phyloP scores from a whole-genome alignment of 2,113 vertebrate species.

The Pycnonotus jocosus region DNA sequence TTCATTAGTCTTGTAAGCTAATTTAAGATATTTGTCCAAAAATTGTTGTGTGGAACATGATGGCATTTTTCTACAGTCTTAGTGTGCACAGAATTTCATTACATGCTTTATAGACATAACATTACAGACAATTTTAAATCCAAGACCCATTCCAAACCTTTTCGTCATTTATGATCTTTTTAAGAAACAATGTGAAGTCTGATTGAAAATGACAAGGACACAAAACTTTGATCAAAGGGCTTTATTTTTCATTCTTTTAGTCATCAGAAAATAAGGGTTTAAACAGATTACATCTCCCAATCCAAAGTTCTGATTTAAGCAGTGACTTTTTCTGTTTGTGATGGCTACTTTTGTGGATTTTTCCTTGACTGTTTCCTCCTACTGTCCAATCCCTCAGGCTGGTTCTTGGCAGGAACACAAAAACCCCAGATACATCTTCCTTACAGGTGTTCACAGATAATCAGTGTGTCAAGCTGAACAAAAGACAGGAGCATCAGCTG shows the following conservation, averaged over 20 bases:
- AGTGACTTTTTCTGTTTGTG: not conserved
- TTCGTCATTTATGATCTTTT: not conserved
- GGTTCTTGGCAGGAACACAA: not conserved
- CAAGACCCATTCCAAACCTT: not conserved
- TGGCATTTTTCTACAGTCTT: accelerated
- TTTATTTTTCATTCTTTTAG: not conserved
- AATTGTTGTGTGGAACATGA: not conserved
- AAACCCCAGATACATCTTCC: not conserved
- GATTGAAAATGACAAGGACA: not conserved
- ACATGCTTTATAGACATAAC: not conserved
- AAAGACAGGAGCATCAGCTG: not conserved
- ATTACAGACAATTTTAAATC: not conserved
- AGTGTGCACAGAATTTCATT: not conserved
- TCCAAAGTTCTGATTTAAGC: not conserved
- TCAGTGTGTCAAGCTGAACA: not conserved
- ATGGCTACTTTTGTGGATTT: not conserved
- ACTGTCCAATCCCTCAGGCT: not conserved
- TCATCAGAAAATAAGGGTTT: not conserved
- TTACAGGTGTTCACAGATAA: not conserved
- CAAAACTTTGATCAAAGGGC: not conserved
- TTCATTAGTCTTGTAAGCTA: not conserved
- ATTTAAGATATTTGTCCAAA: not conserved
- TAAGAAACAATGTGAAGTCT: not conserved
- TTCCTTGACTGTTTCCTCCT: not conserved
- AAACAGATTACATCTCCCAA: not conserved